Evolutionary conservation across 2,888 invertebrate genomes (phyloP).

Genomic region (Stegana nigrithorax): DNA sequence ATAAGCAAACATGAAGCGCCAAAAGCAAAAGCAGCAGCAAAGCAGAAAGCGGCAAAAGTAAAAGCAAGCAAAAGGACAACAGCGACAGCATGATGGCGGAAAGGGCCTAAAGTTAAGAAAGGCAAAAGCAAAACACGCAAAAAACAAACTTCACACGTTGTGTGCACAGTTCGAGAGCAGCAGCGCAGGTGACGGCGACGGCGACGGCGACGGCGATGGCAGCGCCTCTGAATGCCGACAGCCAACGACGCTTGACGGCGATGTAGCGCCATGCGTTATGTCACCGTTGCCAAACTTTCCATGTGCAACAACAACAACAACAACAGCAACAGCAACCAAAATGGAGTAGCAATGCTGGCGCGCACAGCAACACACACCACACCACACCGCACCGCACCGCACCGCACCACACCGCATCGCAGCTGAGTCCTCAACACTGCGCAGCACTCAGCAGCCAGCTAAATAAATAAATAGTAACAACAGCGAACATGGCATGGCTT

Average conservation of each 20-base stretch:
- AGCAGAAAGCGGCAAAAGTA: slow-evolving; percentile 6
- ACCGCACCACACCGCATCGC: no score
- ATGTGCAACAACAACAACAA: no score
- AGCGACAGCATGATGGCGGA: neutral
- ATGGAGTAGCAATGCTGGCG: slow-evolving; percentile 62
- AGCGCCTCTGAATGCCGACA: neutral
- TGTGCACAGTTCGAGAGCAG: neutral
- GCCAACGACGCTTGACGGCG: neutral
- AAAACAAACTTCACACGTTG: slow-evolving; percentile 2
- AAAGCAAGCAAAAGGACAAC: slow-evolving; percentile 4
- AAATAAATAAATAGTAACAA: no score
- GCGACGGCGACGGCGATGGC: neutral
- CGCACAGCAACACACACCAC: slow-evolving; percentile 53
- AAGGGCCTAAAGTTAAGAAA: neutral
- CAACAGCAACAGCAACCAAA: slow-evolving; percentile 49
- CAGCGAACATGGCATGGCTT: no score
- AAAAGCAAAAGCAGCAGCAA: neutral
- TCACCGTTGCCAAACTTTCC: no score
- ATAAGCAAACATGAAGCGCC: neutral
- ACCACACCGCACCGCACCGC: no score
- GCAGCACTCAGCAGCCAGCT: no score
- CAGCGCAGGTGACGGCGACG: neutral
- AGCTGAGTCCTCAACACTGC: no score
- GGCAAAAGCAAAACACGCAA: neutral
- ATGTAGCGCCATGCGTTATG: slow-evolving; percentile 7